Base-by-base conservation (phyloP, 2,113 vertebrate genomes). In the Mesitornis unicolor region DNA sequence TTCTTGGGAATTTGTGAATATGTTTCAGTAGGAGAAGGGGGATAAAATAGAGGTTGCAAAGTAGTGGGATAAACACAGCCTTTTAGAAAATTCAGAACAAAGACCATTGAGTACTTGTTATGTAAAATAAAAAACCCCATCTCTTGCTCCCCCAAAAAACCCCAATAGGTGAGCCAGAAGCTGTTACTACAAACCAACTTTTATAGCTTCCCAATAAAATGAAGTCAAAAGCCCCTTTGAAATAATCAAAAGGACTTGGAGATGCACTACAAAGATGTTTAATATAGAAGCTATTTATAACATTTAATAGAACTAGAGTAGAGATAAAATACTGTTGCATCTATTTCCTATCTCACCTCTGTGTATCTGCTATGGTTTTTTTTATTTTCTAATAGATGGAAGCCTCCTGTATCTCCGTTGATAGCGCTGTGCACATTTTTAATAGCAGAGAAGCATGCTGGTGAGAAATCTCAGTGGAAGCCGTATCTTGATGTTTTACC, bases 401-500 rank as follows among this genome's bases (percentile, higher is more conserved):
- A 76, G 75, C 98, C 98, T 51, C 96, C 97, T 7, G 89, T 97
- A 14, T 99, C 99, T 61, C 98, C 99, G 25, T 89, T 99, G 78
- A 48, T 99, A 96, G 98, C 96, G 0, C 98, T 99, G 73, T 99
- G 99, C 70, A 97, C 98, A 0, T 99, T 99, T 97, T 96, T 99
- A 79, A 97, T 99, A 67, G 98, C 98, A 64, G 99, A 99, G 96
- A 98, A 96, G 57, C 98, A 98, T 20, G 50, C 91, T 56, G 98
- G 98, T 28, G 88, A 96, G 22, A 94, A 48, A 33, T 99, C 99
- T 16, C 93, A 90, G 15, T 99, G 99, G 99, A 98, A 98, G 71
- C 98, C 99, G 0, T 99, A 99, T 96, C 98, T 99, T 61, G 94
- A 98, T n/a, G 85, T 98, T 90, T 93, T 99, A 13, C 99, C 99